Base-by-base conservation (phyloP, 2,797 vertebrate species). In the Lepilemur septentrionalis region DNA sequence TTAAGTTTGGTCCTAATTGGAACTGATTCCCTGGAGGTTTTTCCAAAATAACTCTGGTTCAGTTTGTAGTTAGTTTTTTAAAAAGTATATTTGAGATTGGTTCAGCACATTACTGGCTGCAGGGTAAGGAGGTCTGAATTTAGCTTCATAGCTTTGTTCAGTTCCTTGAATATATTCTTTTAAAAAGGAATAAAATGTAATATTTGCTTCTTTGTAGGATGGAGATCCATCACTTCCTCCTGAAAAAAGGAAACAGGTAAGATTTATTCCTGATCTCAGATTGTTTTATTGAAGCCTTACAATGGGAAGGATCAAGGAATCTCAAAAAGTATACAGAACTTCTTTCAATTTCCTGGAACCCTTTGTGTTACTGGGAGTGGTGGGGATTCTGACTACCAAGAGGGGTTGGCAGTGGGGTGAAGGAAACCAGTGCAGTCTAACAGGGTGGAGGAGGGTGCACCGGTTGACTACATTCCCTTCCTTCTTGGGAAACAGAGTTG, bases 161-260 rank as follows among this genome's bases (percentile, higher is more conserved):
- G 5, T 28, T 90, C 38, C 48, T 67, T 35, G 7, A 84, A 67
- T 67, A 12, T 55, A 78, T 48, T 88, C 73, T 48, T 35, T 6
- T 5, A 11, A n/a, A 11, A 17, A 81, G 57, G 43, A 87, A 38
- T 94, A 43, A 95, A 95, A 61, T 57, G 23, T 59, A 11, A 35
- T 32, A 6, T 97, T 59, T 86, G 0, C 97, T 98, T 98, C 69
- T 97, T 98, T 98, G 83, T 95, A 99, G 99, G 99, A 99, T 97
- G 99, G 99, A 30, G 99, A 99, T 97, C 99, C 99, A 0, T 99
- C 99, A 6, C 98, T 99, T 96, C 99, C 99, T 0, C 99, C 99
- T n/a, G 99, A 99, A 97, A 99, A 99, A 98, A 99, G 99, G 82
- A 99, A 99, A 96, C 99, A 99, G 99, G 99, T 99, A 97, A 98